Evolutionary conservation across 1,140 invertebrate species (phyloP).

Genomic region (Drosophila mayri): DNA sequence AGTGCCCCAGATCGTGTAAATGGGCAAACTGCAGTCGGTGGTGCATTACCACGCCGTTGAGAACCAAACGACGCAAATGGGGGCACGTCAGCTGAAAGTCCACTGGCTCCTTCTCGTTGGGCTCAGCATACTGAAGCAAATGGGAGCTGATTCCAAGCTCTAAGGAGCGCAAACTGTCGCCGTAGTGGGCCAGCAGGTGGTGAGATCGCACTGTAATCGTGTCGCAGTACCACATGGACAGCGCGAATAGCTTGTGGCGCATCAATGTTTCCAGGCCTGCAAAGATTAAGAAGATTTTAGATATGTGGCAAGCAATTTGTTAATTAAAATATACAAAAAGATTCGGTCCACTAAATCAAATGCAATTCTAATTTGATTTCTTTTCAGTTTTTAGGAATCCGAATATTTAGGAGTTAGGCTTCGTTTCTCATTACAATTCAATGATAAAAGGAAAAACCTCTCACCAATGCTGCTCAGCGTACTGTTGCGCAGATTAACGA

Average conservation of each 20-base stretch:
- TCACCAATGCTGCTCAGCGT: conserved; percentile 86
- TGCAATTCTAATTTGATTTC: neutral
- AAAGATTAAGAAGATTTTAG: neutral
- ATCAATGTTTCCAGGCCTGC: conserved; percentile 87
- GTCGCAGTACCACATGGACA: conserved; percentile 91
- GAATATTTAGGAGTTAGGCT: too few species aligned
- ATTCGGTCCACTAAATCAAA: too few species aligned
- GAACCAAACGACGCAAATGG: conserved; percentile 88
- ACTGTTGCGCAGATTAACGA: conserved; percentile 90
- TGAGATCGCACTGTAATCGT: conserved; percentile 87
- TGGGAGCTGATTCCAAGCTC: conserved; percentile 85
- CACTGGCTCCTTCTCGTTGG: conserved; percentile 80
- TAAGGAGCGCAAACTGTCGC: conserved; percentile 84
- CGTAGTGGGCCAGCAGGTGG: conserved; percentile 83
- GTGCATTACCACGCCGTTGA: conserved; percentile 85
- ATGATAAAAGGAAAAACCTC: neutral
- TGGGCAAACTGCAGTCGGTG: conserved; percentile 76
- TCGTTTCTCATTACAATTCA: neutral
- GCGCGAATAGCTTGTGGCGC: conserved; percentile 89
- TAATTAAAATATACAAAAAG: too few species aligned
- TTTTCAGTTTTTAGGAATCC: neutral
- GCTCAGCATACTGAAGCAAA: conserved; percentile 78
- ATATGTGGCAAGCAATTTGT: too few species aligned
- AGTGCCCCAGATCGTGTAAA: conserved; percentile 88
- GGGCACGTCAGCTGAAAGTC: conserved; percentile 88